Evolutionary conservation across 2,797 vertebrate species (phyloP).

Genomic region (Cirrhinus molitorella): DNA sequence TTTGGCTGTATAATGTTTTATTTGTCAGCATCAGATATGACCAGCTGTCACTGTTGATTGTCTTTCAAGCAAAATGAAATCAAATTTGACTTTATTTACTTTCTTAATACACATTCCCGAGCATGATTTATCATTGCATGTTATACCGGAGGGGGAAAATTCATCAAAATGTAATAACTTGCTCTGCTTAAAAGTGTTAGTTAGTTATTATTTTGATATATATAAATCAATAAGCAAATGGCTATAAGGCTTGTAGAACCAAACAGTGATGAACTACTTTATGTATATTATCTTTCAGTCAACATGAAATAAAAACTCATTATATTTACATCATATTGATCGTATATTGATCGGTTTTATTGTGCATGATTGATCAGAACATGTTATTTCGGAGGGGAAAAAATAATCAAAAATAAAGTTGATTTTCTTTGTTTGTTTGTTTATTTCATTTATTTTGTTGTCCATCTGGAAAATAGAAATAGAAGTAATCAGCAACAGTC

Average conservation of each 20-base stretch:
- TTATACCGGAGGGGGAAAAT: neutral
- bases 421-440: neutral
- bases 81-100: neutral
- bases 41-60: constrained; percentile 24
- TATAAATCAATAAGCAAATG: neutral
- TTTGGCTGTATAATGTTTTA: constrained; percentile 26
- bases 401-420: neutral
- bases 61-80: constrained; percentile 12
- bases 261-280: neutral
- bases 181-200: neutral
- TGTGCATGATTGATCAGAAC: neutral
- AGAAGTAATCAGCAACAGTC: neutral
- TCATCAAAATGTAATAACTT: neutral
- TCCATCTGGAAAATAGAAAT: neutral
- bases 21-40: neutral
- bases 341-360: neutral
- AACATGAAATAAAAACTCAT: neutral
- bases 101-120: neutral
- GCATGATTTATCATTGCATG: neutral
- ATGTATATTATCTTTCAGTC: neutral
- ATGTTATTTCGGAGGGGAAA: neutral
- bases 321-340: too few species aligned
- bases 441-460: neutral
- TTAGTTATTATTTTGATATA: neutral
- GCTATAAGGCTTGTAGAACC: neutral